These are phyloP conservation scores for Pachliopta kotzebuea DNA, from an alignment of 2,888 invertebrate species.

Conservation along the genomic window DNA sequence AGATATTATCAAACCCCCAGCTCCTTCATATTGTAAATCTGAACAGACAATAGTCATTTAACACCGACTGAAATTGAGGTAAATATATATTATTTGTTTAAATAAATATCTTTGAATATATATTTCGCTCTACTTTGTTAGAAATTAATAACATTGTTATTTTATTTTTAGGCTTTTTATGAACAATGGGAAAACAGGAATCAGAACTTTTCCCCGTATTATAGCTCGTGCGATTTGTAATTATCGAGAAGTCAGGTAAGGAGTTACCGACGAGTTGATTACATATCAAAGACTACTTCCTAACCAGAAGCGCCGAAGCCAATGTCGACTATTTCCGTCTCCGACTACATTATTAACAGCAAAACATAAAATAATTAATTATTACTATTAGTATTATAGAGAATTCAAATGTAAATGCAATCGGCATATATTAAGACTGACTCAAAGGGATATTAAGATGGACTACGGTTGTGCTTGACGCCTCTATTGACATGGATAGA, in stretches of 20 bases:
- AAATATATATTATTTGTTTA: too few species aligned
- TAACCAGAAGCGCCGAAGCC: constrained; percentile 19
- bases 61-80: too few species aligned
- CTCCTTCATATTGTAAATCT: too few species aligned
- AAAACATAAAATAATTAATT: too few species aligned
- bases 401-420: constrained; percentile 4
- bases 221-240: constrained; percentile 27
- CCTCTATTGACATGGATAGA: constrained; percentile 13
- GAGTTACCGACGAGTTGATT: constrained; percentile 21
- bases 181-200: constrained; percentile 24
- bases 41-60: too few species aligned
- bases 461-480: constrained; percentile 5
- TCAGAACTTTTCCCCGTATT: constrained; percentile 28
- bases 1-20: too few species aligned
- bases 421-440: constrained; percentile 5
- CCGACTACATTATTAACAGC: constrained; percentile 2
- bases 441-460: constrained; percentile 5
- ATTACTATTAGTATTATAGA: too few species aligned
- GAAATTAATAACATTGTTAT: not conserved
- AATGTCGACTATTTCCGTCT: constrained; percentile 20
- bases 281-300: constrained; percentile 19
- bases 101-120: too few species aligned
- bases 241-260: constrained; percentile 24
- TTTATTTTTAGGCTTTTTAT: constrained; percentile 7
- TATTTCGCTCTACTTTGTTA: too few species aligned